These are phyloP conservation scores for Rhamphomyia laevipes DNA, from an alignment of 2,888 invertebrate genomes.

Conservation along the genomic window DNA sequence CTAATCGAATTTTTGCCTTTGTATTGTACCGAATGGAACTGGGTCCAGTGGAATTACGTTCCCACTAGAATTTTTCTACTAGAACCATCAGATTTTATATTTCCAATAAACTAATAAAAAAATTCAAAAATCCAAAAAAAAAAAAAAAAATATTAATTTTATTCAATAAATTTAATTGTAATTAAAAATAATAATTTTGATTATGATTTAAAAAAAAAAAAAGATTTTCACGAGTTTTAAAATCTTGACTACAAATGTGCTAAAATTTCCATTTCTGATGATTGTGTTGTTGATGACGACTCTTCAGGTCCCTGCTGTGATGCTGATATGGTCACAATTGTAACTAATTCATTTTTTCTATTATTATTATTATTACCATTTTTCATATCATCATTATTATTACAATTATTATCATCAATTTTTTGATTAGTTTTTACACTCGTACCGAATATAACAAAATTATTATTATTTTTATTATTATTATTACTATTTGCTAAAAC, in stretches of 20 bases:
- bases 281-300: conserved; percentile 18
- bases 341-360: conserved; percentile 32
- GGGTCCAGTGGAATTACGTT: no score
- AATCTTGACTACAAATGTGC: conserved; percentile 33
- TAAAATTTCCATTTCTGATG: conserved; percentile 33
- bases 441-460: conserved; percentile 3
- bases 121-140: neutral
- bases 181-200: no score
- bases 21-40: no score
- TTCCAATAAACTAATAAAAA: no score
- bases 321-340: conserved; percentile 36
- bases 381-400: neutral
- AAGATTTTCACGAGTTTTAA: neutral
- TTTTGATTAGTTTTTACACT: conserved; percentile 11
- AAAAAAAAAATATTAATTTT: neutral
- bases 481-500: conserved; percentile 5
- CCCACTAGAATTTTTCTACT: no score
- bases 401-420: conserved; percentile 13
- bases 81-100: no score
- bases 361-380: conserved; percentile 12
- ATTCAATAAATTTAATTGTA: no score
- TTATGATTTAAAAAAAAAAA: no score
- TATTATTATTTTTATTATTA: conserved; percentile 11
- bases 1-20: no score
- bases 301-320: conserved; percentile 14